phyloP scores from a whole-genome alignment of 2,888 invertebrate genomes.

The Oasisia sp. region DNA sequence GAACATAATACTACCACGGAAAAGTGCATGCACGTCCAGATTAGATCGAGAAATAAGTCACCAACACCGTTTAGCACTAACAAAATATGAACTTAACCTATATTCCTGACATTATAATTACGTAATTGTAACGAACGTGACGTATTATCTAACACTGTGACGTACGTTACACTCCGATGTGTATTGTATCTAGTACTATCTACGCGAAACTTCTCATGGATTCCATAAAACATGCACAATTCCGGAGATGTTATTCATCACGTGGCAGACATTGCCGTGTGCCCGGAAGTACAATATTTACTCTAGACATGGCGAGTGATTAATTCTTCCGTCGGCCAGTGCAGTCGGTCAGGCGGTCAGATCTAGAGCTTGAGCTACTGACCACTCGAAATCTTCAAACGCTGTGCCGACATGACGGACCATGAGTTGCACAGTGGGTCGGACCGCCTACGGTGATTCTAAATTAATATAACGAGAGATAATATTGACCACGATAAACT shows the following conservation, averaged over 20 bases:
- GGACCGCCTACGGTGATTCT: background rate
- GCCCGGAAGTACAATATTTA: background rate
- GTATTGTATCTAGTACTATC: too few species aligned
- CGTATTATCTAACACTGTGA: too few species aligned
- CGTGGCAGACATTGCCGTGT: background rate
- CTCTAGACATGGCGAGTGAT: background rate
- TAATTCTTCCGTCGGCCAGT: background rate
- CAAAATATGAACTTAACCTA: too few species aligned
- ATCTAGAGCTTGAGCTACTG: background rate
- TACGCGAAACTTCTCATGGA: too few species aligned
- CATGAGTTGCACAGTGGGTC: background rate
- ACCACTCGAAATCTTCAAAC: background rate
- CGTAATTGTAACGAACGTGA: too few species aligned
- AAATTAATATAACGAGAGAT: background rate
- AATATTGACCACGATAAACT: background rate
- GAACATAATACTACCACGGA: too few species aligned
- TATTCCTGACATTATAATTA: too few species aligned
- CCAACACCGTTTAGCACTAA: too few species aligned
- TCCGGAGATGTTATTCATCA: background rate
- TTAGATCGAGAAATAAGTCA: too few species aligned
- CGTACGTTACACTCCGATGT: too few species aligned
- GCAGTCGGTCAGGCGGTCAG: background rate
- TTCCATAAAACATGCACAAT: background rate
- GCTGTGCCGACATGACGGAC: background rate
- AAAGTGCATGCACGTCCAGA: too few species aligned